Evolutionary conservation across 2,113 vertebrate genomes (phyloP).

Genomic region (Anoplopoma fimbria): DNA sequence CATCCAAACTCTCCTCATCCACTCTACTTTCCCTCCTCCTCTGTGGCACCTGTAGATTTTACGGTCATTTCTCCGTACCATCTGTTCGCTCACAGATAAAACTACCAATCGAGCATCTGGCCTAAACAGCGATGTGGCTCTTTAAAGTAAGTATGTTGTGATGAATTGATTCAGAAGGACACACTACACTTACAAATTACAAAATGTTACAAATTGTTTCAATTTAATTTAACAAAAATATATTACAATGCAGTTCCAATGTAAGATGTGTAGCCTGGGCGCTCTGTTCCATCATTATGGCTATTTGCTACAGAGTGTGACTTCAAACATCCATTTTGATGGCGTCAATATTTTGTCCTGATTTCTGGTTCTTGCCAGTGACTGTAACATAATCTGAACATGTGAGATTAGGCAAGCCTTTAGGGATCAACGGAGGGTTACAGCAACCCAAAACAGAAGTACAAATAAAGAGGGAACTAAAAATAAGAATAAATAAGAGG

Average conservation of each 20-base stretch:
- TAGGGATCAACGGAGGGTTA: not conserved
- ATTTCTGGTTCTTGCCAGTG: not conserved
- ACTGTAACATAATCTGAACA: not conserved
- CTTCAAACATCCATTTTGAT: no score
- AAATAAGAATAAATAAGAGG: not conserved
- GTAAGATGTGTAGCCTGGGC: not conserved
- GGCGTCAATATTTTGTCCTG: no score
- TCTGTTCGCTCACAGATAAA: constrained; percentile 53
- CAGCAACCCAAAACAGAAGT: not conserved
- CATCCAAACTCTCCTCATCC: constrained; percentile 10
- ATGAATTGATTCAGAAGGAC: not conserved
- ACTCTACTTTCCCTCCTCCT: constrained; percentile 11
- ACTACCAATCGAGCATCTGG: constrained; percentile 43
- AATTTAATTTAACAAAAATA: not conserved
- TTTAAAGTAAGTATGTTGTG: not conserved
- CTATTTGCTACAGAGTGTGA: not conserved
- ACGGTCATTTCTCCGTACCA: constrained; percentile 10
- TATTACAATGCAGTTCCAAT: not conserved
- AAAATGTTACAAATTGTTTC: not conserved
- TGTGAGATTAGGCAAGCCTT: not conserved
- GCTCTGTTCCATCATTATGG: not conserved
- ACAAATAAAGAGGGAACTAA: not conserved
- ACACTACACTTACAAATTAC: not conserved
- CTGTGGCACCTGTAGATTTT: not conserved
- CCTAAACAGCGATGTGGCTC: not conserved